Percentiles rank a stretch among this genome's conserved stretches.
Evolutionary conservation across 2,797 vertebrate species (phyloP).

Genomic region (Phoebastria nigripes): DNA sequence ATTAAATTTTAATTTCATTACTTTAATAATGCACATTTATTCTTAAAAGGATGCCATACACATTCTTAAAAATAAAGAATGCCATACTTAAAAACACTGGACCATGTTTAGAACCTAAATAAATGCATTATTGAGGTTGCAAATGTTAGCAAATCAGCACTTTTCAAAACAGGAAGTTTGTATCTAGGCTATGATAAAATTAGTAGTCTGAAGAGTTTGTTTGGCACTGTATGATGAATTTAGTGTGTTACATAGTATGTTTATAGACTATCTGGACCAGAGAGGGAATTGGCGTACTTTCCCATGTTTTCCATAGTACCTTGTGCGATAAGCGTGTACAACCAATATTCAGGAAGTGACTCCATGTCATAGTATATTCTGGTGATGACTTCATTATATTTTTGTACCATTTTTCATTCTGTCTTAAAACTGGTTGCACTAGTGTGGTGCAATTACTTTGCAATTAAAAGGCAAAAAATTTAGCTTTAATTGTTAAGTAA

Average conservation of each 20-base stretch:
- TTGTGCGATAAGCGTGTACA: neutral
- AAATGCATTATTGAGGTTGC: neutral
- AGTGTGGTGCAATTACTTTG: neutral
- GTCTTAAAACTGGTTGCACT: neutral
- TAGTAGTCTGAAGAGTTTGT: neutral
- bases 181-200: neutral
- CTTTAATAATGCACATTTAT: neutral
- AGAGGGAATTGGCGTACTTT: neutral
- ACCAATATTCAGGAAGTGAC: neutral
- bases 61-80: neutral
- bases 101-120: neutral
- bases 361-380: neutral
- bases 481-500: neutral
- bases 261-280: neutral
- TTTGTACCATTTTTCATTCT: neutral
- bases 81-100: neutral
- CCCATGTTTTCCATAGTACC: neutral
- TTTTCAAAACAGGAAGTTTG: neutral
- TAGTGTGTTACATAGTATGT: neutral
- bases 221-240: neutral
- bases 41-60: neutral
- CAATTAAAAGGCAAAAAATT: neutral
- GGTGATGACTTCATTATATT: neutral
- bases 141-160: neutral
- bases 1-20: neutral